Evolutionary conservation across 1,140 invertebrate genomes (phyloP).

Genomic region (Nilaparvata lugens): DNA sequence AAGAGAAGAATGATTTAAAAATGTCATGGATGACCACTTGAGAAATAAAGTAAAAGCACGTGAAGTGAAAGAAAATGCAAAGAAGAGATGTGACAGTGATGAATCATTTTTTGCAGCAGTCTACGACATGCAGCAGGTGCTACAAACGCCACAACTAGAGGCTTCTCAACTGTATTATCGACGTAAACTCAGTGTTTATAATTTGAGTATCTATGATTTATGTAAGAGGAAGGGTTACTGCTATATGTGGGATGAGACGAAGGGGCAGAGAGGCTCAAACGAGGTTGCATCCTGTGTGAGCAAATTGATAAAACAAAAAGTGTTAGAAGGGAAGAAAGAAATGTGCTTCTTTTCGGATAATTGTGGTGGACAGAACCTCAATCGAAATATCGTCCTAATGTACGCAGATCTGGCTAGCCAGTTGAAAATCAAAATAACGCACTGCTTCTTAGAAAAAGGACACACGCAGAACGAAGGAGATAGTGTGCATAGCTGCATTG

Average conservation of each 20-base stretch:
- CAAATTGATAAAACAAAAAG: not conserved
- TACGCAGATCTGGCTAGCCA: not conserved
- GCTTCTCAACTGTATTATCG: not conserved
- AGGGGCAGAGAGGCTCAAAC: not conserved
- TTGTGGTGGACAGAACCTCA: not conserved
- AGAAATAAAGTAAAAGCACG: not conserved
- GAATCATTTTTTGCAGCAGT: not conserved
- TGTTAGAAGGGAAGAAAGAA: not conserved
- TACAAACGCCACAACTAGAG: not conserved
- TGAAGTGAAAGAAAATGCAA: not conserved
- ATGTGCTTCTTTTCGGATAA: not conserved
- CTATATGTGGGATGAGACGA: not conserved
- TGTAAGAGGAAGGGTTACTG: not conserved
- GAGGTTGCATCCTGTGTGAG: not conserved
- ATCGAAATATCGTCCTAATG: not conserved
- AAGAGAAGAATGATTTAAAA: too few species aligned
- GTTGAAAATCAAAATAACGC: not conserved
- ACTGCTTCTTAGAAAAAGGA: not conserved
- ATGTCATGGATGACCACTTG: not conserved
- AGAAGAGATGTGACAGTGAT: not conserved
- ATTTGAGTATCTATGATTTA: not conserved
- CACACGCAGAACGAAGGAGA: not conserved
- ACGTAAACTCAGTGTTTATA: not conserved
- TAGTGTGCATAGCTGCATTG: not conserved
- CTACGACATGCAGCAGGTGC: not conserved